Base-by-base conservation (phyloP, 2,888 invertebrate species). In the Lottia scabra region DNA sequence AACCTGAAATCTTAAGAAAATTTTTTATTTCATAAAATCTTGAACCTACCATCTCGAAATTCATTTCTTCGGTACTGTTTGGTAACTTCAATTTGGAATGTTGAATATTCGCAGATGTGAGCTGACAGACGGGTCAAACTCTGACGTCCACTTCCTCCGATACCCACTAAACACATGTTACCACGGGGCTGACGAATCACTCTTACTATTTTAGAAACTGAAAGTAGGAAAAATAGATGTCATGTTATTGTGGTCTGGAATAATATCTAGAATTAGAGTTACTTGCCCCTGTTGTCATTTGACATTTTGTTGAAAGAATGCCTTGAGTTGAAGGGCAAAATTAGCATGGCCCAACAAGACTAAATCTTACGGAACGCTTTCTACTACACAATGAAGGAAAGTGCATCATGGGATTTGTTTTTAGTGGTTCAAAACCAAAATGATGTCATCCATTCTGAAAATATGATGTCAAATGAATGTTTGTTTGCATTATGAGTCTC, bases 141-240 rank as follows among this genome's bases (percentile, higher is more conserved):
- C 87, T 95, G 95, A 13, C 96, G 91, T 0, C 96, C 96, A 74
- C 95, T 95, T 1, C 96, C 96, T 80, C 95, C 94, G 73, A 96
- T 94, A 45, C 96, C 96, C 48, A 96, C 93, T 75, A 96, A 92
- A 19, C 96, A 91, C 93, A 95, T 92, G 87, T 96, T 93, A 0
- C 96, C 96, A 15, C 95, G 91, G 0, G 94, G 95, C 86, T 92
- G 96, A 0, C 96, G 94, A 71, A 96, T 92, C 44, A 96, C 95
- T 63, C 96, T 92, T 30, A 94, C 93, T 74, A 96, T 94, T 77
- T 95, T 93, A 75, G 94, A 93, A 70, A 96, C 92, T 89, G 82
- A 2, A 79, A 79, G 45, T 68, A 62, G 44, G 38, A 38, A 2
- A 2, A 38, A 4, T 1, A 8, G 8, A 6, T 8, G 10, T 8